Base-by-base conservation (phyloP, 2,888 invertebrate genomes). In the Elmis aenea region DNA sequence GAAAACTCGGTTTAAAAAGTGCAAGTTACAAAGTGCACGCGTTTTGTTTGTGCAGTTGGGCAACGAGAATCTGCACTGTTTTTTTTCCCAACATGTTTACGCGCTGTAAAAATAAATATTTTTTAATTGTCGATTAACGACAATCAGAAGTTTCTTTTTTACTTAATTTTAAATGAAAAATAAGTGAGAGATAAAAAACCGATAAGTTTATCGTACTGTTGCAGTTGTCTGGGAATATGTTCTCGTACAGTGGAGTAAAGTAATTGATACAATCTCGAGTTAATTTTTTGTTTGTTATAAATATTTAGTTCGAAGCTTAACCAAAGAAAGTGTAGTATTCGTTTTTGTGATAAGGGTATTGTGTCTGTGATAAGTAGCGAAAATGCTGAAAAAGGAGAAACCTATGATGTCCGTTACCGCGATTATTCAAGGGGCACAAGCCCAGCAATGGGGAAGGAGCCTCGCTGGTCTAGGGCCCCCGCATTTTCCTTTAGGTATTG, bases 391-490 rank as follows among this genome's bases (percentile, higher is more conserved):
- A 75, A 86, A 86, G 72, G 86, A 86, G 70, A 85, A 86, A 67
- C 85, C 86, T 59, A 85, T 85, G 74, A 84, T 85, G 82, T 85
- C 85, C 65, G 86, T 87, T 62, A 82, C 85, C 59, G 85, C 85
- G 58, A 81, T 86, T 64, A 85, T 86, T 62, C 78, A 79, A 59
- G 78, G 77, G 45, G 73, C 76, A 32, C 76, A 76, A 57, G 70
- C 72, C 16, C 76, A 76, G 49, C 80, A 80, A 66, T 81, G 81
- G 79, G 74, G 77, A 54, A 65, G 76, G 47, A 69, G 74, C 64
- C 69, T 79, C 67, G 64, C 71, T 59, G 71, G 71, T 59, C 59
- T 64, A 29, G 63, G 60, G 34, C 54, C 55, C 12, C 57, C 62
- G 3, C 61, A 64, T 42, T 57, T 64, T 51, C 55, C 59, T 28